phyloP scores from a whole-genome alignment of 2,113 vertebrate species.

The Myxocyprinus asiaticus region DNA sequence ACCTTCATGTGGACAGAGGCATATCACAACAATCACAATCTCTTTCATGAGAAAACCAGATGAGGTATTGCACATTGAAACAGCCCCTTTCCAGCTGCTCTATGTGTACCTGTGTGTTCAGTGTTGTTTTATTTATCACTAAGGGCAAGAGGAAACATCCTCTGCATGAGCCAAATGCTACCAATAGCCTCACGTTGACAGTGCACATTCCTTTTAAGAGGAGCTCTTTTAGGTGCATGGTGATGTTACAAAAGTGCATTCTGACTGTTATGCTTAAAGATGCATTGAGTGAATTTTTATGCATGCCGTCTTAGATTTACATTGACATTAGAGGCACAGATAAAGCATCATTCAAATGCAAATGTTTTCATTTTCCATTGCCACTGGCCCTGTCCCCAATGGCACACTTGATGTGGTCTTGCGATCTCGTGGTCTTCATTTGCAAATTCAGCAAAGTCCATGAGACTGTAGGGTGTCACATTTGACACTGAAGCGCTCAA shows the following conservation, averaged over 20 bases:
- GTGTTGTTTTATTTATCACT: slow-evolving; percentile 25
- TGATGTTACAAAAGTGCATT: slow-evolving; percentile 24
- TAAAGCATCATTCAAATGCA: no score
- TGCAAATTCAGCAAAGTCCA: no score
- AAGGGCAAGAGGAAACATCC: slow-evolving; percentile 35
- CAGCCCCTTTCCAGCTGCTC: slow-evolving; percentile 20
- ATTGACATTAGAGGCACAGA: no score
- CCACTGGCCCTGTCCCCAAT: no score
- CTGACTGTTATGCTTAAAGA: no score
- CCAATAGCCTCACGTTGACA: slow-evolving; percentile 18
- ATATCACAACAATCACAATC: slow-evolving; percentile 49
- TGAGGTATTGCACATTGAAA: slow-evolving; percentile 15
- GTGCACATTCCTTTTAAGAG: slow-evolving; percentile 1
- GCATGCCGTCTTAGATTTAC: no score
- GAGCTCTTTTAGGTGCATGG: slow-evolving; percentile 31
- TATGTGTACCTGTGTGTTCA: slow-evolving; percentile 33
- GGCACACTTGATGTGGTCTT: no score
- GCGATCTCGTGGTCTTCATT: no score
- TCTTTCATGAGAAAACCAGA: slow-evolving; percentile 28
- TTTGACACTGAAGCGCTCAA: no score
- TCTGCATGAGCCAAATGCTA: slow-evolving; percentile 4
- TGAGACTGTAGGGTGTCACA: no score
- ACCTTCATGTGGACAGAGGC: slow-evolving; percentile 9
- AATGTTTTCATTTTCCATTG: no score
- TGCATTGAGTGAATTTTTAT: no score